Conservation (phyloP, 1,140 invertebrate species). For the Bicyclus anynana region DNA sequence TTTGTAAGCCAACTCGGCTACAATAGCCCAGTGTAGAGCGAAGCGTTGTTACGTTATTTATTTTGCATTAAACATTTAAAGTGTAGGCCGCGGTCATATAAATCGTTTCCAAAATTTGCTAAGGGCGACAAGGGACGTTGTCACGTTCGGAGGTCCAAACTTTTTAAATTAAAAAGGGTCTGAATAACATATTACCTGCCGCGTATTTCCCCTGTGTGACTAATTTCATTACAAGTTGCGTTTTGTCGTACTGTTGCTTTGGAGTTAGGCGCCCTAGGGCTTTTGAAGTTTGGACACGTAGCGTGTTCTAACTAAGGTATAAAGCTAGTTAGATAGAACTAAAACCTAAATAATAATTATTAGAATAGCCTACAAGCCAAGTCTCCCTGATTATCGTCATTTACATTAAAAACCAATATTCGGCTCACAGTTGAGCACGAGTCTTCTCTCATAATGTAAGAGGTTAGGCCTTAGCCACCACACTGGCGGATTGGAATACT, state of each 20-base stretch:
- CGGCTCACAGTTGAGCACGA: too few species aligned
- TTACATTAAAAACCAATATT: too few species aligned
- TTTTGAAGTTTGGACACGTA: not conserved
- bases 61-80: not conserved
- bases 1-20: too few species aligned
- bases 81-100: not conserved
- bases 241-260: not conserved
- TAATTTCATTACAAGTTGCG: conserved; percentile 9
- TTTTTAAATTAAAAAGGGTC: conserved; percentile 17
- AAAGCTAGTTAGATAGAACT: too few species aligned
- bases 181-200: conserved; percentile 13
- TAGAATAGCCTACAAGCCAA: too few species aligned
- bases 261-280: not conserved
- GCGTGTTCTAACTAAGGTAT: not conserved
- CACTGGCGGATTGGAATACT: too few species aligned
- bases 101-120: not conserved
- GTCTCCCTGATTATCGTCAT: too few species aligned
- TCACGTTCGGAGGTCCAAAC: conserved; percentile 3
- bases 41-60: too few species aligned
- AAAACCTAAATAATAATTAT: too few species aligned
- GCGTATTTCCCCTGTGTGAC: conserved; percentile 6
- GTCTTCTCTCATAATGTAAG: too few species aligned
- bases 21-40: too few species aligned
- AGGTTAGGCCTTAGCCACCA: too few species aligned
- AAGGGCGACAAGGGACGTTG: not conserved